These are phyloP conservation scores for Drosophila longiperda DNA, from an alignment of 2,888 invertebrate species.

Conservation along the genomic window DNA sequence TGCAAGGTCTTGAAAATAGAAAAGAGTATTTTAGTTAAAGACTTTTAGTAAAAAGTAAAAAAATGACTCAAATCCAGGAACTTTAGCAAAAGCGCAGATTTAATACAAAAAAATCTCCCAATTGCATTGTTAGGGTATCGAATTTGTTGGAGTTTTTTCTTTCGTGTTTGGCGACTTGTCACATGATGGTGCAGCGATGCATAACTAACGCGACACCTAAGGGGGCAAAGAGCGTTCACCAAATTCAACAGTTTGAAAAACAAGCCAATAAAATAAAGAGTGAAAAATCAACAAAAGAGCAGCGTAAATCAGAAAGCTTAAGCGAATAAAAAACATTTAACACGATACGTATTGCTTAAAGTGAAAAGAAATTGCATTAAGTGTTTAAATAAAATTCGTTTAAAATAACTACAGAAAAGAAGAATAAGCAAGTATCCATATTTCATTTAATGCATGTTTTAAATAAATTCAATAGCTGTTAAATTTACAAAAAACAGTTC, in stretches of 20 bases:
- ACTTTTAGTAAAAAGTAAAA: not conserved
- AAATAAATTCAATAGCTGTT: not conserved
- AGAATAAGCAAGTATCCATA: not conserved
- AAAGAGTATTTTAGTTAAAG: conserved; percentile 6
- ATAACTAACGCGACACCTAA: conserved; percentile 51
- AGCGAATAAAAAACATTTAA: conserved; percentile 6
- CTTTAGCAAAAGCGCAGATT: conserved; percentile 22
- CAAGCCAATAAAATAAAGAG: conserved; percentile 40
- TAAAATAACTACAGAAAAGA: not conserved
- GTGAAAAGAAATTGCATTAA: not conserved
- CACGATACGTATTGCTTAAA: not conserved
- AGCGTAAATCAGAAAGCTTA: not conserved
- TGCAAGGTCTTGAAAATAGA: not conserved
- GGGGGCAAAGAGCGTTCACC: conserved; percentile 21
- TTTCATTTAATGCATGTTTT: not conserved
- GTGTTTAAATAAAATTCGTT: not conserved
- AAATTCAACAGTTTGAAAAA: conserved; percentile 52
- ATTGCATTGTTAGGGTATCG: conserved; percentile 5
- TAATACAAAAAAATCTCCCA: conserved; percentile 21
- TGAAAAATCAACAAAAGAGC: conserved; percentile 4
- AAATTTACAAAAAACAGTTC: not conserved
- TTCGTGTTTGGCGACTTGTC: conserved; percentile 21
- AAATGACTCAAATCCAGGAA: not conserved
- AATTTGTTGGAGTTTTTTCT: conserved; percentile 4
- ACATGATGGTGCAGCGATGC: conserved; percentile 39